Evolutionary conservation across 1,140 invertebrate species (phyloP), one percentile per base, ranked within the genome.

Genomic region (Drosophila chauvacae): DNA sequence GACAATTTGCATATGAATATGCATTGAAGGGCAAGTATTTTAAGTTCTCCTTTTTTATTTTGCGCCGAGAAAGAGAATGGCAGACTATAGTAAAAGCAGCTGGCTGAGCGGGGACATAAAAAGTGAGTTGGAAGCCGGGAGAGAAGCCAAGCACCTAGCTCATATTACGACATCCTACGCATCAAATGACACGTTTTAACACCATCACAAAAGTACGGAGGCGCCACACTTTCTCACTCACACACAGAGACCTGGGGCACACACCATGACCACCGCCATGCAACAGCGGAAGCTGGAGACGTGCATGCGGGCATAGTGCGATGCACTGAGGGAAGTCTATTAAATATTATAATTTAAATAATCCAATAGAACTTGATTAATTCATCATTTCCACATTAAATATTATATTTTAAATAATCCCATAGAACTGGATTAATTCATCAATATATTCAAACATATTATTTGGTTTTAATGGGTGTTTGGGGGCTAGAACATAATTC

Each of bases 111-210:
- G 44, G 73, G 57, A 51, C 37, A 71, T 62, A 73, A 59, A 65
- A 57, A 51, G 30, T 56, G 48, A 41, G 16, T 50, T 56, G 44
- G 23, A 35, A 26, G n/a, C n/a, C 14, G 39, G 20, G 39, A 14
- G 33, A n/a, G 42, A 61, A 77, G 55, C n/a, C 70, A 62, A 63
- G 71, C 75, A 82, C 62, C 80, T 83, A 64, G 68, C 76, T 88
- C 68, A 77, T 83, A 77, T 83, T 73, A 80, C 76, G 63, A 68
- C 56, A 76, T 65, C 77, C 63, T 63, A 69, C 71, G 80, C 68
- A 87, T 87, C 59, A 87, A 88, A 87, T 83, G 83, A 87, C 84
- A 88, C 84, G 84, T 80, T 87, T 83, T 88, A 88, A 70, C 83
- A 87, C 83, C 85, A 77, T 48, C 65, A 50, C 71, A 64, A 57